A percentile compares a stretch with the other conserved stretches of the same genome.
Evolutionary conservation across 2,113 vertebrate species (phyloP).

Genomic region (Chaetodon auriga): DNA sequence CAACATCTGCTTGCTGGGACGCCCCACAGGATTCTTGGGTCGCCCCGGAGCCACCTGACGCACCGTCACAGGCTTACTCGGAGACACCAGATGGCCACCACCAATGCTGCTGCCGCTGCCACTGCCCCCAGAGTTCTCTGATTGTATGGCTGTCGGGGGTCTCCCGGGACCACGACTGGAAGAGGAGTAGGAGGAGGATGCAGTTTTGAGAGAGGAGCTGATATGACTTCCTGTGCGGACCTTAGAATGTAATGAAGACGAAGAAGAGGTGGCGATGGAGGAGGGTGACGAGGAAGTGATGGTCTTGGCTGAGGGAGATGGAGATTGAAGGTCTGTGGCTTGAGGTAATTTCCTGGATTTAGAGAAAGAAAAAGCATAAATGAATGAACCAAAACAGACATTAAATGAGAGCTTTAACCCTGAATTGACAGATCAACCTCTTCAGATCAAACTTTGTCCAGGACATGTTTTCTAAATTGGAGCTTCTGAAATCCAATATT

Average conservation of each 20-base stretch:
- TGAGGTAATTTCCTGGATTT: slow-evolving; percentile 92
- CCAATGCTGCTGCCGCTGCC: slow-evolving; percentile 35
- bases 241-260: slow-evolving; percentile 80
- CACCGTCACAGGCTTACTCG: slow-evolving; percentile 78
- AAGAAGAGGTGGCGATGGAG: slow-evolving; percentile 54
- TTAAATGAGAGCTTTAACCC: neutral
- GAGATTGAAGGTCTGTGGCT: slow-evolving; percentile 82
- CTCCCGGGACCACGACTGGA: slow-evolving; percentile 73
- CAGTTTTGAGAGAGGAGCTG: slow-evolving; percentile 71
- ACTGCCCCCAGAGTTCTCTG: slow-evolving; percentile 77
- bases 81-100: slow-evolving; percentile 76
- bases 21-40: slow-evolving; percentile 85
- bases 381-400: neutral
- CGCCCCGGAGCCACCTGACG: slow-evolving; percentile 81
- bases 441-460: no score
- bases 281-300: slow-evolving; percentile 57
- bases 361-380: neutral
- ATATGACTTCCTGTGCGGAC: slow-evolving; percentile 82
- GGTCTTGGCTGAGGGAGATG: slow-evolving; percentile 67
- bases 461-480: no score
- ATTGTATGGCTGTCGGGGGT: slow-evolving; percentile 48
- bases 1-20: slow-evolving; percentile 87
- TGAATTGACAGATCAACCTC: no score
- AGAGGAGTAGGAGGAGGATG: slow-evolving; percentile 70
- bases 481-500: no score